These are phyloP conservation scores for Stenurella melanura DNA, from an alignment of 2,888 invertebrate genomes.

Conservation along the genomic window DNA sequence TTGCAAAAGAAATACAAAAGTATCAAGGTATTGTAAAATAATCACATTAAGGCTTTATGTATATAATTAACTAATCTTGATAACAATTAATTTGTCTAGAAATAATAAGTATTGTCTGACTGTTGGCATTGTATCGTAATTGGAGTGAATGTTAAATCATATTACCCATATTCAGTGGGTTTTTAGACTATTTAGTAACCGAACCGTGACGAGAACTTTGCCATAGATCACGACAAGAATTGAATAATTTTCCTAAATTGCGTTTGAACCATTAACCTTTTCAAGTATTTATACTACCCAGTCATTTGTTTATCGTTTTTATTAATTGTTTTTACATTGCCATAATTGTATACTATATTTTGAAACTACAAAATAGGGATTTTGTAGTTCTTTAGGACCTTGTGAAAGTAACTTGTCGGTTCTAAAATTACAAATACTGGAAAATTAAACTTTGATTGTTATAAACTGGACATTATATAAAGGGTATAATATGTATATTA, in stretches of 20 bases:
- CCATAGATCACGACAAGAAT: background rate
- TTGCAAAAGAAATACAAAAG: background rate
- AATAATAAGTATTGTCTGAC: constrained; percentile 22
- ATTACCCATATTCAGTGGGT: background rate
- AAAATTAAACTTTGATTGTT: no score
- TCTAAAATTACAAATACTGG: no score
- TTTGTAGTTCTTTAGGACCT: no score
- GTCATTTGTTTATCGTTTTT: background rate
- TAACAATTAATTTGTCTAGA: constrained; percentile 28
- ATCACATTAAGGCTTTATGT: background rate
- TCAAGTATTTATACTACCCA: background rate
- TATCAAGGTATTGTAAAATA: background rate
- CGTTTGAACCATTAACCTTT: constrained; percentile 2
- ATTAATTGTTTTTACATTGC: background rate
- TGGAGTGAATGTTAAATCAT: background rate
- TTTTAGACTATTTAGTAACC: background rate
- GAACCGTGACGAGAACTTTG: background rate
- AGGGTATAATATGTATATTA: no score
- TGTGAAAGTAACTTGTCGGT: no score
- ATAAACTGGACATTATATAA: no score
- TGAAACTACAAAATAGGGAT: background rate
- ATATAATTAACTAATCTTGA: background rate
- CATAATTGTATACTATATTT: background rate
- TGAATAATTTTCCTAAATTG: background rate
- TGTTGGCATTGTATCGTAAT: constrained; percentile 21